Percentiles rank a stretch among this genome's conserved stretches.
Conservation (phyloP, 1,140 invertebrate species). For the Eulimnadia texana region DNA sequence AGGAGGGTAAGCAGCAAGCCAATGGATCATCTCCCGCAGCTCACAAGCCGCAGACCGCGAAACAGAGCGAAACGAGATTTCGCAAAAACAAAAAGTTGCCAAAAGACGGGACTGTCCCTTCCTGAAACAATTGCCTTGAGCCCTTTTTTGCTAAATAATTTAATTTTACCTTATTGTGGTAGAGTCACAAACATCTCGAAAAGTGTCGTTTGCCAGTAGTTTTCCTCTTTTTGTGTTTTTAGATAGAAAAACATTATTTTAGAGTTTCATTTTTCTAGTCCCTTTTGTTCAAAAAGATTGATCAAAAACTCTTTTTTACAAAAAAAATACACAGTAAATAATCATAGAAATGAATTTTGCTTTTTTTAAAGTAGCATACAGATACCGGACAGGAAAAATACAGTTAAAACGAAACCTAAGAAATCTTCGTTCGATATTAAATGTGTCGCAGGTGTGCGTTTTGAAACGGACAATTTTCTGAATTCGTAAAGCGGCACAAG, state of each 20-base stretch:
- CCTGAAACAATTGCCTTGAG: too few species aligned
- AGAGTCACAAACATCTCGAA: too few species aligned
- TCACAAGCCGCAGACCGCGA: neutral
- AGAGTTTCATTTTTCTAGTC: too few species aligned
- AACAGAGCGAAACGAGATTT: neutral
- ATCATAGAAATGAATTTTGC: neutral
- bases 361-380: neutral
- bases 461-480: slow-evolving; percentile 2
- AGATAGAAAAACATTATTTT: too few species aligned
- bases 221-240: too few species aligned
- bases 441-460: slow-evolving; percentile 7
- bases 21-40: neutral
- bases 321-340: neutral
- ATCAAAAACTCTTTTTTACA: neutral
- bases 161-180: too few species aligned
- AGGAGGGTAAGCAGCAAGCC: neutral
- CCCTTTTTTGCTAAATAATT: too few species aligned
- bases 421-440: slow-evolving; percentile 15
- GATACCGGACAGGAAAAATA: neutral
- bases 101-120: too few species aligned
- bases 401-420: slow-evolving; percentile 3
- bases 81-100: too few species aligned
- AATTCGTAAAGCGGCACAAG: slow-evolving; percentile 38
- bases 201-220: too few species aligned
- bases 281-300: neutral